Evolutionary conservation across 1,140 invertebrate genomes (phyloP).

Genomic region (Cherax quadricarinatus): DNA sequence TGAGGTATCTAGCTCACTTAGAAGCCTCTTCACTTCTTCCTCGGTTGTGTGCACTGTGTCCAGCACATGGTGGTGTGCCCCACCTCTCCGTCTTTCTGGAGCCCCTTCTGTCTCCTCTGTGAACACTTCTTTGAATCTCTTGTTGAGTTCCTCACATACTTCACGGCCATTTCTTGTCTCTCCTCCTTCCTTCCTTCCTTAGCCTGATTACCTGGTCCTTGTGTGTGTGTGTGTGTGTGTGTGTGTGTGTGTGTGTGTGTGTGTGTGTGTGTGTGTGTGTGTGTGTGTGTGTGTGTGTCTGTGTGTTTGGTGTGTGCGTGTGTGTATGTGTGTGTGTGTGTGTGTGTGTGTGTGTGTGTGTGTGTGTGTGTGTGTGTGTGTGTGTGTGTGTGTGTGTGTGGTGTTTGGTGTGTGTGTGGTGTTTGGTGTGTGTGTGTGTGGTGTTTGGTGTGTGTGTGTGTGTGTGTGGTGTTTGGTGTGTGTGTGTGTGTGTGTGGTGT

Average conservation of each 20-base stretch:
- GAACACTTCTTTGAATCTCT: too few relatives aligned
- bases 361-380: conserved; percentile 4
- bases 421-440: background rate
- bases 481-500: background rate
- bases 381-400: conserved; percentile 22
- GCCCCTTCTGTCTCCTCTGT: too few relatives aligned
- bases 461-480: background rate
- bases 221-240: background rate
- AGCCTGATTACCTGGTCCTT: background rate
- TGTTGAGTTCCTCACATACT: too few relatives aligned
- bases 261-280: conserved; percentile 11
- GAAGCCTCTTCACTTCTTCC: too few relatives aligned
- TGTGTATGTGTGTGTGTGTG: background rate
- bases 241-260: conserved; percentile 15
- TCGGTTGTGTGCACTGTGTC: too few relatives aligned
- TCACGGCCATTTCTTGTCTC: too few relatives aligned
- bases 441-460: background rate
- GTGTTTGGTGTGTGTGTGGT: background rate
- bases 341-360: conserved; percentile 24
- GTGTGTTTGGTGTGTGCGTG: background rate
- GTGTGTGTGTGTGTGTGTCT: conserved; percentile 18
- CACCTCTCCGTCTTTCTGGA: too few relatives aligned
- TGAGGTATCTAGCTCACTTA: too few relatives aligned
- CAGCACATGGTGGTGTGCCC: too few relatives aligned
- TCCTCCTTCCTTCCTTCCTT: too few relatives aligned